phyloP scores from a whole-genome alignment of 2,797 vertebrate species.

The Semotilus atromaculatus region DNA sequence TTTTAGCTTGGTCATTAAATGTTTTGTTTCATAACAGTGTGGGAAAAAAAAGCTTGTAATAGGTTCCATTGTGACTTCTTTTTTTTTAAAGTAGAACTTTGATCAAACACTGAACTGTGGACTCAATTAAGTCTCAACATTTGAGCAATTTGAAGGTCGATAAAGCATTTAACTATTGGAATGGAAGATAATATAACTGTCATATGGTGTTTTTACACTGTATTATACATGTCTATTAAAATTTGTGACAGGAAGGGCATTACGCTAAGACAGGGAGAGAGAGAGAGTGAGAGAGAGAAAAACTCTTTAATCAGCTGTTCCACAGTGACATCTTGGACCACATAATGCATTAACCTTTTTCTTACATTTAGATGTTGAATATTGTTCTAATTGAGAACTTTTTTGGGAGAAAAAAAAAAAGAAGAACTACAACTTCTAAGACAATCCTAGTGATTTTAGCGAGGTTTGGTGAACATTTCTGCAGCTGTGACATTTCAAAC shows the following conservation, averaged over 20 bases:
- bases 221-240: background rate
- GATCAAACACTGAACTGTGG: background rate
- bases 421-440: background rate
- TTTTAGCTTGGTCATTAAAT: background rate
- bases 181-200: background rate
- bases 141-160: background rate
- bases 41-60: background rate
- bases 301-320: background rate
- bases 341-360: background rate
- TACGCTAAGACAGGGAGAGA: too few relatives aligned
- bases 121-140: background rate
- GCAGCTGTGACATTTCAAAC: slow-evolving; percentile 6
- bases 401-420: background rate
- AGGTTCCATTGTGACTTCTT: background rate
- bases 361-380: background rate
- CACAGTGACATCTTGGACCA: background rate
- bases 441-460: background rate
- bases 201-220: background rate
- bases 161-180: background rate
- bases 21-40: background rate
- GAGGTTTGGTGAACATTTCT: background rate
- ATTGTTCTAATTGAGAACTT: background rate
- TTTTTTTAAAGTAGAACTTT: background rate
- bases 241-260: background rate
- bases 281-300: too few relatives aligned